phyloP scores from a whole-genome alignment of 2,888 invertebrate genomes.

The Mamestra brassicae region DNA sequence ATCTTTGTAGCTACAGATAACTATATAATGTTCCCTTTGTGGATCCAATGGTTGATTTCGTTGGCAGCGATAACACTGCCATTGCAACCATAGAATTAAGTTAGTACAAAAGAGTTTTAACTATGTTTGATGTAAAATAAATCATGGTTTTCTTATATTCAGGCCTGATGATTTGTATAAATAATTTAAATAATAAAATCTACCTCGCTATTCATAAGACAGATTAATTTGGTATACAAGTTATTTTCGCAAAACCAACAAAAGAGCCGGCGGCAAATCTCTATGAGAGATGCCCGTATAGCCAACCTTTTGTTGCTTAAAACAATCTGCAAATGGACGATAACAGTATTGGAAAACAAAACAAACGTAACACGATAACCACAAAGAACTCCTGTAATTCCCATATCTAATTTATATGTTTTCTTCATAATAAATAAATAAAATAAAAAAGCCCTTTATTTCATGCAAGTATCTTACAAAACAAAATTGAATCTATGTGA shows the following conservation, averaged over 20 bases:
- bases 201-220: neutral
- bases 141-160: neutral
- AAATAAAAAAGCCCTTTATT: too few species aligned
- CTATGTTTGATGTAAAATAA: too few species aligned
- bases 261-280: neutral
- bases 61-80: too few species aligned
- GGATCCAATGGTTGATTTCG: too few species aligned
- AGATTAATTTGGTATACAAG: neutral
- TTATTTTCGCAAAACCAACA: neutral
- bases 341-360: constrained; percentile 9
- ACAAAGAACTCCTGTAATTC: neutral
- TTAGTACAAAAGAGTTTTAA: too few species aligned
- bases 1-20: too few species aligned
- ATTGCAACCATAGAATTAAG: too few species aligned
- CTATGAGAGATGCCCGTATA: neutral
- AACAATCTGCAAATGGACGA: constrained; percentile 27
- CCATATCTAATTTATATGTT: neutral
- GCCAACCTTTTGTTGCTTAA: neutral
- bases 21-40: too few species aligned
- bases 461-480: too few species aligned
- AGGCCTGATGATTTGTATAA: neutral
- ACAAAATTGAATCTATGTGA: too few species aligned
- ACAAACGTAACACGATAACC: neutral
- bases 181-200: neutral
- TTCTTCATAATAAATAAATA: neutral